A percentile compares a stretch with the other conserved stretches of the same genome.
Evolutionary conservation across 1,140 invertebrate genomes (phyloP).

Genomic region (Drosophila auraria): DNA sequence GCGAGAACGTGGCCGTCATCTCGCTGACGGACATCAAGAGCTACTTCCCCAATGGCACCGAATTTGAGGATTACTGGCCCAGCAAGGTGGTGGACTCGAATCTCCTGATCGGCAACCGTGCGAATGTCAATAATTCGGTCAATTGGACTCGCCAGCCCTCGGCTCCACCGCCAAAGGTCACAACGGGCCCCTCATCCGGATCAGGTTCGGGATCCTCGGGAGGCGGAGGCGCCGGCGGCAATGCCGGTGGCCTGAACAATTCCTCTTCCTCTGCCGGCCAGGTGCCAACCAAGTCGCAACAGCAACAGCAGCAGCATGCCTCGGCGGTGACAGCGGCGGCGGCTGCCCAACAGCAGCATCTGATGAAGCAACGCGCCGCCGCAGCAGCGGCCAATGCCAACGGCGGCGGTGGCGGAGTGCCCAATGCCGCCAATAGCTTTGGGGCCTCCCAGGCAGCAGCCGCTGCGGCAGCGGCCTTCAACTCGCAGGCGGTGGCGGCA

Average conservation of each 20-base stretch:
- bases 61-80: conserved; percentile 96
- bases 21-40: conserved; percentile 95
- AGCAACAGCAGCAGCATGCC: conserved; percentile 58
- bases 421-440: conserved; percentile 50
- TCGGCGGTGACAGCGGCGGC: conserved; percentile 76
- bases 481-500: conserved; percentile 62
- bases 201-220: not conserved
- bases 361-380: conserved; percentile 67
- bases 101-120: conserved; percentile 88
- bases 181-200: not conserved
- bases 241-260: conserved; percentile 28
- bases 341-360: conserved; percentile 69
- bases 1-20: conserved; percentile 94
- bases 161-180: conserved; percentile 84
- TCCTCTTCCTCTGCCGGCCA: conserved; percentile 26
- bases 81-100: conserved; percentile 93
- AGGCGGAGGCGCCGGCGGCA: not conserved
- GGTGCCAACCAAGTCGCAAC: conserved; percentile 55
- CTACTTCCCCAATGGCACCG: conserved; percentile 94
- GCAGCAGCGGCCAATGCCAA: conserved; percentile 58
- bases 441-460: conserved; percentile 53
- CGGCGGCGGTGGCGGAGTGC: conserved; percentile 31
- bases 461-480: conserved; percentile 70
- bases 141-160: conserved; percentile 88
- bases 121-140: conserved; percentile 86